Evolutionary conservation across 2,888 invertebrate genomes (phyloP).

Genomic region (Mycalesis mineus): DNA sequence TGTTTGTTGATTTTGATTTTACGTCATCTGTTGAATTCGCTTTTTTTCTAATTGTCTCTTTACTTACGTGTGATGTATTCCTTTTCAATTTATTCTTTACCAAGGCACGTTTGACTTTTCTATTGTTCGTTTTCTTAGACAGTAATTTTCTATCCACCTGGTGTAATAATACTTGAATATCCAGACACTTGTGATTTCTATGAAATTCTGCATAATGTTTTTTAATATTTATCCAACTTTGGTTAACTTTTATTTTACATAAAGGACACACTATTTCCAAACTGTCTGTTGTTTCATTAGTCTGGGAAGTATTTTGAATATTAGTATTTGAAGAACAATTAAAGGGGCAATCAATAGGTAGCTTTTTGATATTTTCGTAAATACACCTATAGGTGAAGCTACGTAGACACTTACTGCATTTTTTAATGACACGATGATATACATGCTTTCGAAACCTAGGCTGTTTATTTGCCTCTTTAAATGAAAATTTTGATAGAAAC

Average conservation of each 20-base stretch:
- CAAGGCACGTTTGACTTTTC: not conserved
- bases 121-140: not conserved
- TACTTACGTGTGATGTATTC: not conserved
- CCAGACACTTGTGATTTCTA: conserved; percentile 52
- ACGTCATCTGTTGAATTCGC: not conserved
- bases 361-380: conserved; percentile 47
- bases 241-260: conserved; percentile 48
- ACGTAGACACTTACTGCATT: conserved; percentile 54
- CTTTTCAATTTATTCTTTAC: conserved; percentile 1
- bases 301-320: conserved; percentile 19
- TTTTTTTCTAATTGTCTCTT: not conserved
- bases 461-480: conserved; percentile 16
- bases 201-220: conserved; percentile 55
- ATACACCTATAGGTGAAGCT: conserved; percentile 58
- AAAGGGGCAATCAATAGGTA: conserved; percentile 60
- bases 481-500: conserved; percentile 30
- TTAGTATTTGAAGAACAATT: conserved; percentile 41
- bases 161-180: conserved; percentile 45
- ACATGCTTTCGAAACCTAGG: conserved; percentile 19
- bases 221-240: conserved; percentile 58
- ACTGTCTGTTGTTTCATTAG: conserved; percentile 16
- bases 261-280: conserved; percentile 48
- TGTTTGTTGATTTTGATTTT: too few species aligned
- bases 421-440: conserved; percentile 54
- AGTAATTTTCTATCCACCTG: conserved; percentile 39